A percentile compares a stretch with the other conserved stretches of the same genome.
Conservation (phyloP, 2,113 vertebrate genomes). For the Beaufortia kweichowensis region DNA sequence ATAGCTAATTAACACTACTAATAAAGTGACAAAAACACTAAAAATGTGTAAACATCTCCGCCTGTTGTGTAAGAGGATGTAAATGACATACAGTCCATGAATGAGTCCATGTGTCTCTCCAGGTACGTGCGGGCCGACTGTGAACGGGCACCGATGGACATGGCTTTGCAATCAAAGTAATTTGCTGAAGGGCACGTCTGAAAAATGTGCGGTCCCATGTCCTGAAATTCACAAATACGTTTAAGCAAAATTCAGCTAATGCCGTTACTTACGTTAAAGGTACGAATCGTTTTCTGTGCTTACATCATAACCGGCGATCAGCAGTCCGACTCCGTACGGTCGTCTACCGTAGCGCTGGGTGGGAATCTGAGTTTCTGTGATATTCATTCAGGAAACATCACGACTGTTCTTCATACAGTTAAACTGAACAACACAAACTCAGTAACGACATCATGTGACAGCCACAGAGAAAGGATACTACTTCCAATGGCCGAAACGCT, state of each 20-base stretch:
- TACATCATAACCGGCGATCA: constrained; percentile 96
- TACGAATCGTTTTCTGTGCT: constrained; percentile 59
- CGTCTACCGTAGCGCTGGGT: constrained; percentile 94
- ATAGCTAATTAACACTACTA: no score
- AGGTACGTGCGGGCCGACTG: constrained; percentile 96
- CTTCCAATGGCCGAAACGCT: constrained; percentile 93
- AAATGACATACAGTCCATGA: constrained; percentile 88
- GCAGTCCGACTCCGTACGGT: constrained; percentile 94
- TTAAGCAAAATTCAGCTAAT: no score
- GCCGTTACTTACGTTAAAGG: neutral
- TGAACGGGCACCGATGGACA: constrained; percentile 96
- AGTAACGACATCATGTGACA: neutral
- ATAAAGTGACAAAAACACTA: no score
- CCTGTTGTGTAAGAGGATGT: no score
- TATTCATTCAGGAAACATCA: constrained; percentile 52
- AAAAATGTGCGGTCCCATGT: constrained; percentile 98
- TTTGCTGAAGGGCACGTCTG: constrained; percentile 98
- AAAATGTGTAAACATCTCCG: no score
- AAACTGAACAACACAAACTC: neutral
- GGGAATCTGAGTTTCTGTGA: constrained; percentile 93
- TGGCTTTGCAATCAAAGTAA: constrained; percentile 97
- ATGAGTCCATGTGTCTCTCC: constrained; percentile 91
- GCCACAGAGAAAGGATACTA: constrained; percentile 86
- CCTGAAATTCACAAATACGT: constrained; percentile 70
- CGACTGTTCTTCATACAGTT: neutral